phyloP scores from a whole-genome alignment of 30 jellyfish, hydroid and myxozoan species.

The Nemopilema nomurai region DNA sequence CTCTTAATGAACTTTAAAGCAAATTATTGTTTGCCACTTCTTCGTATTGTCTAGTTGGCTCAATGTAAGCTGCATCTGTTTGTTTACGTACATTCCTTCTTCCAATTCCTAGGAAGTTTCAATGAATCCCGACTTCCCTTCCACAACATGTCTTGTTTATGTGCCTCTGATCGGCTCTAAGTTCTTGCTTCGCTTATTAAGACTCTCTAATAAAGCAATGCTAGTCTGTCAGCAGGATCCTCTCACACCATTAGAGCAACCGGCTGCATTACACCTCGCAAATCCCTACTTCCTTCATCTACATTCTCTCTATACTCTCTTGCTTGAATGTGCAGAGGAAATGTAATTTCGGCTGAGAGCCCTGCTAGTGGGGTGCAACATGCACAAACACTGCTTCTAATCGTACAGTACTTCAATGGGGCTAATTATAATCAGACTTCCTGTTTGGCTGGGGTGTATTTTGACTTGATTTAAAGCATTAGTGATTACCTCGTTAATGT shows the following conservation, averaged over 20 bases:
- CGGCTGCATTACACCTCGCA: background rate
- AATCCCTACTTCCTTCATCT: conserved; percentile 27
- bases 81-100: conserved; percentile 5
- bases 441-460: conserved; percentile 21
- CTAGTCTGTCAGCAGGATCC: background rate
- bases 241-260: background rate
- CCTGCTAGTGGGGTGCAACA: background rate
- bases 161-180: background rate
- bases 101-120: conserved; percentile 20
- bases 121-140: conserved; percentile 35
- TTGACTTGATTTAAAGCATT: conserved; percentile 9
- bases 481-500: background rate
- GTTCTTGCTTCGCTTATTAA: background rate
- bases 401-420: background rate
- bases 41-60: background rate
- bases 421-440: background rate
- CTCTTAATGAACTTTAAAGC: background rate
- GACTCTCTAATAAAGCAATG: background rate
- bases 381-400: background rate
- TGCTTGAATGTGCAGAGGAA: background rate
- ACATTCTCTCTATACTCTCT: background rate
- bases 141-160: background rate
- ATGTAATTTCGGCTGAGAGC: background rate
- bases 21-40: background rate
- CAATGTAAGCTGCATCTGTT: background rate